Evolutionary conservation across 2,888 invertebrate species (phyloP).

Genomic region (Didymodactylos carnosus): DNA sequence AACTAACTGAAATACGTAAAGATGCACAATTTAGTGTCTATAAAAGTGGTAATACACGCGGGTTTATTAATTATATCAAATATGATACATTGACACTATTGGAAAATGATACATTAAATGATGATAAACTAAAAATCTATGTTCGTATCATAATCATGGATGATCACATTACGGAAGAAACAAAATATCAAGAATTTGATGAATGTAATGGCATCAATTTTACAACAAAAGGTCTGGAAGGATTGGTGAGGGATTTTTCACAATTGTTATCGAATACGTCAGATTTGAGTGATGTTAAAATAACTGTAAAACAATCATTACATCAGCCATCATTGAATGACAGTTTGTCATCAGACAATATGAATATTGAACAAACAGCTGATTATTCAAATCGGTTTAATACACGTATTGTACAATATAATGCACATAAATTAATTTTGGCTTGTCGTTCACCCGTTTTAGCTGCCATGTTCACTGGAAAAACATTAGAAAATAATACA

Average conservation of each 20-base stretch:
- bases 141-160: neutral
- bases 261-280: neutral
- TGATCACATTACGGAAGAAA: neutral
- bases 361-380: too few species aligned
- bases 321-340: too few species aligned
- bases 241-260: neutral
- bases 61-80: neutral
- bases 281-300: neutral
- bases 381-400: neutral
- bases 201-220: neutral
- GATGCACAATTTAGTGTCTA: neutral
- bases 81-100: neutral
- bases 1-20: neutral
- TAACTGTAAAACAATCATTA: too few species aligned
- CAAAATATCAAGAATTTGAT: neutral
- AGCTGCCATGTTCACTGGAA: slow-evolving; percentile 11
- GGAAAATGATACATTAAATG: neutral
- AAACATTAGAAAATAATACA: slow-evolving; percentile 6
- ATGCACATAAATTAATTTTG: slow-evolving; percentile 11
- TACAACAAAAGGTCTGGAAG: neutral
- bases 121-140: neutral
- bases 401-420: neutral
- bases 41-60: neutral
- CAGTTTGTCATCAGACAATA: too few species aligned
- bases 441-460: slow-evolving; percentile 13